Percentiles rank a stretch among this genome's conserved stretches.
These are phyloP conservation scores for Metacarcinus magister DNA, from an alignment of 2,888 invertebrate genomes.

Conservation along the genomic window DNA sequence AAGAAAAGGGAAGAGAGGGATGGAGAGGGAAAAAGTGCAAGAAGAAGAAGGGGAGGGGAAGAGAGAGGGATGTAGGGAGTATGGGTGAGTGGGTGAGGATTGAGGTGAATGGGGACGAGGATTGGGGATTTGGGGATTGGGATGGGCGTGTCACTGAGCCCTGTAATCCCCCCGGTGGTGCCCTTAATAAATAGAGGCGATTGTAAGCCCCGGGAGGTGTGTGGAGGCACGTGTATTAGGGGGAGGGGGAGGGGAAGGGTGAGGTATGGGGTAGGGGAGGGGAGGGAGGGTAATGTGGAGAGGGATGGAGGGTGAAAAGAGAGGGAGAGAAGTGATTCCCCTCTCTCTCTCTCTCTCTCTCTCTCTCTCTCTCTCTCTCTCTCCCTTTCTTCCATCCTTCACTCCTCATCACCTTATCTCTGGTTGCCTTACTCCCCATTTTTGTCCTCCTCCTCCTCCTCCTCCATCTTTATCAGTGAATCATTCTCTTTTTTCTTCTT, in stretches of 20 bases:
- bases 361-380: background rate
- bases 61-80: background rate
- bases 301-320: background rate
- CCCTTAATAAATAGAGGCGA: constrained; percentile 64
- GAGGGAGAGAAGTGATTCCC: background rate
- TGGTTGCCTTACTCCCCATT: background rate
- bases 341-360: background rate
- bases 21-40: background rate
- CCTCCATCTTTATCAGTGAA: background rate
- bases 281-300: background rate
- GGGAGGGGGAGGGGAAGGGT: background rate
- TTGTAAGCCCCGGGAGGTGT: constrained; percentile 38
- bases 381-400: background rate
- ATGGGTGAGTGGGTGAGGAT: background rate
- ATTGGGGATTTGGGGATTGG: too few species aligned
- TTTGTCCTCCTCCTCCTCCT: background rate
- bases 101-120: too few species aligned
- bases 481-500: background rate
- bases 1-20: background rate
- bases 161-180: constrained; percentile 52
- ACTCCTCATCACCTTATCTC: background rate
- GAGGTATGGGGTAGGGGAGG: background rate
- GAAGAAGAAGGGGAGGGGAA: background rate
- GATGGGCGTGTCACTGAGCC: background rate
- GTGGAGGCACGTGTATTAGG: constrained; percentile 22